phyloP scores from a whole-genome alignment of 1,140 invertebrate genomes.

The Adoxophyes honmai region DNA sequence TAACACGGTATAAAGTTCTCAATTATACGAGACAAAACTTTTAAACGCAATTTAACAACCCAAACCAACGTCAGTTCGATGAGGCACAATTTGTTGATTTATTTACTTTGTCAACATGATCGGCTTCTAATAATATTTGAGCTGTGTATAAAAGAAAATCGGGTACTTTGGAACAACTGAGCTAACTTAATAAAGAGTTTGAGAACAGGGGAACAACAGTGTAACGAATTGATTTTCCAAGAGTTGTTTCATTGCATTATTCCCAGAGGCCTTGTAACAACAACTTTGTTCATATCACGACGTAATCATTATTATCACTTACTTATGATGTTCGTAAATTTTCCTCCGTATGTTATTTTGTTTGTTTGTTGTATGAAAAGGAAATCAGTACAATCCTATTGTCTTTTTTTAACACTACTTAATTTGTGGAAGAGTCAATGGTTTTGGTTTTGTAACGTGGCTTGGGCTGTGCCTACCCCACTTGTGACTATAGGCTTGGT shows the following conservation, averaged over 20 bases:
- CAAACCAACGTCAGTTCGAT: too few species aligned
- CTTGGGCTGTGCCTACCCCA: too few species aligned
- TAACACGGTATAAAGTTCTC: too few species aligned
- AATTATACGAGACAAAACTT: too few species aligned
- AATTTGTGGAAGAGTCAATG: too few species aligned
- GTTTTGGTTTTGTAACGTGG: too few species aligned
- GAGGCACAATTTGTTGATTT: background rate
- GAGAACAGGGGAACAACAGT: slow-evolving; percentile 9
- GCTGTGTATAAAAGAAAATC: slow-evolving; percentile 6
- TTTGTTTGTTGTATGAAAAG: background rate
- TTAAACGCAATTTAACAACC: too few species aligned
- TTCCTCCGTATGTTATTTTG: background rate
- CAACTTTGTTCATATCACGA: slow-evolving; percentile 10
- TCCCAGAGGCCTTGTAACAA: slow-evolving; percentile 4
- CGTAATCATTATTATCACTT: slow-evolving; percentile 10
- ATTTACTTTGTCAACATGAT: slow-evolving; percentile 7
- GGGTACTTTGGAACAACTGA: slow-evolving; percentile 7
- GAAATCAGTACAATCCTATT: too few species aligned
- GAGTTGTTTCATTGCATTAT: slow-evolving; percentile 15
- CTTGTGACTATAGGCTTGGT: too few species aligned
- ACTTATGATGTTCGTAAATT: background rate
- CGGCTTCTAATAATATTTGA: slow-evolving; percentile 14
- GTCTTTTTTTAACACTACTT: too few species aligned
- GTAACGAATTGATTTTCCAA: slow-evolving; percentile 17
- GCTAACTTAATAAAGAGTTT: slow-evolving; percentile 13